Percentiles rank a stretch among this genome's conserved stretches.
Evolutionary conservation across 2,888 invertebrate species (phyloP).

Genomic region (Trichacis sp.): DNA sequence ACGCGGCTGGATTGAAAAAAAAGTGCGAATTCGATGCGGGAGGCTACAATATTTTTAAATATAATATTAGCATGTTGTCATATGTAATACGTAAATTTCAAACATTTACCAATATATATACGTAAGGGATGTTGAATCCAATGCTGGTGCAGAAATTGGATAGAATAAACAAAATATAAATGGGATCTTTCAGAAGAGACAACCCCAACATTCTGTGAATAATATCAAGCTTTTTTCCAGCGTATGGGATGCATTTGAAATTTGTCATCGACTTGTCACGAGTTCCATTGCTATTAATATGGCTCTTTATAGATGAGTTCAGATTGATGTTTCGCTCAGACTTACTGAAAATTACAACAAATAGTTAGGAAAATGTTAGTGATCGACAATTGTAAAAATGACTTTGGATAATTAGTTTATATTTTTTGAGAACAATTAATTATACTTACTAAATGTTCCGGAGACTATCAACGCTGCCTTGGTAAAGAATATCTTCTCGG

Average conservation of each 20-base stretch:
- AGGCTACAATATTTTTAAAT: too few relatives aligned
- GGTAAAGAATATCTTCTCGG: slow-evolving; percentile 90
- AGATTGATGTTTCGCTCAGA: slow-evolving; percentile 7
- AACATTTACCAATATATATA: slow-evolving; percentile 80
- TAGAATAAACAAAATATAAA: slow-evolving; percentile 89
- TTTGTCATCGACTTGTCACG: slow-evolving; percentile 38
- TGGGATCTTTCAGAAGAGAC: slow-evolving; percentile 83
- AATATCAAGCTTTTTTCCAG: slow-evolving; percentile 79
- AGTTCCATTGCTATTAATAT: slow-evolving; percentile 53
- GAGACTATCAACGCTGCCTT: slow-evolving; percentile 78
- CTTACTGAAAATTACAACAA: slow-evolving; percentile 3
- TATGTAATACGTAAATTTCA: too few relatives aligned
- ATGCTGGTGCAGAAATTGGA: slow-evolving; percentile 97
- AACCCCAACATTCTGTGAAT: slow-evolving; percentile 88
- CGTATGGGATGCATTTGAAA: slow-evolving; percentile 72
- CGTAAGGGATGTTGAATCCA: slow-evolving; percentile 94
- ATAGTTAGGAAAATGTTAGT: background rate
- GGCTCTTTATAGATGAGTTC: slow-evolving; percentile 48
- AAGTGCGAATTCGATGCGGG: too few relatives aligned
- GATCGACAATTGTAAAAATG: slow-evolving; percentile 2
- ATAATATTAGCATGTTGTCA: too few relatives aligned
- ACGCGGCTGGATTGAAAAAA: too few relatives aligned
- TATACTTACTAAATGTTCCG: slow-evolving; percentile 56
- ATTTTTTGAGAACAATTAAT: background rate
- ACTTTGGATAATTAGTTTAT: slow-evolving; percentile 5